These are phyloP conservation scores for Zosterops pallidus DNA, from an alignment of 2,113 vertebrate genomes.

Conservation along the genomic window DNA sequence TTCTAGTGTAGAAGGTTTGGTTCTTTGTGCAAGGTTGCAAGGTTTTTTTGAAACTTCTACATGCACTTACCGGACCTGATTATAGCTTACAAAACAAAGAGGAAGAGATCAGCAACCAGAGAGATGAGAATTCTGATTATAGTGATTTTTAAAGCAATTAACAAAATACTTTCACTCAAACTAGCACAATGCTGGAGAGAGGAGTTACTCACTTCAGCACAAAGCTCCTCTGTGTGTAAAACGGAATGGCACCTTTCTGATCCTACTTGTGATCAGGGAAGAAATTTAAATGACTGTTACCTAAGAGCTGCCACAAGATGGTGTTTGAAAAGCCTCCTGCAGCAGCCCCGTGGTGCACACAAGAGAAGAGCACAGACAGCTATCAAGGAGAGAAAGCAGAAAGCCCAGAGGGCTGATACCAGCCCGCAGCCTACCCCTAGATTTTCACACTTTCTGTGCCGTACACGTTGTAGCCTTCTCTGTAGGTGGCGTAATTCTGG, in stretches of 20 bases:
- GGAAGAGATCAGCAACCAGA: not conserved
- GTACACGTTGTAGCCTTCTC: slow-evolving; percentile 99
- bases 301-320: not conserved
- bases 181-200: not conserved
- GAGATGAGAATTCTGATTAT: not conserved
- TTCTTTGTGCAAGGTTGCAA: not conserved
- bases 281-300: not conserved
- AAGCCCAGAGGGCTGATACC: slow-evolving; percentile 6
- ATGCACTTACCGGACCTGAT: slow-evolving; percentile 45
- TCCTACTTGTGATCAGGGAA: not conserved
- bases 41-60: not conserved
- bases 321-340: not conserved
- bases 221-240: not conserved
- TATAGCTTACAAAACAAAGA: not conserved
- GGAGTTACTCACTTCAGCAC: not conserved
- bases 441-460: slow-evolving; percentile 99
- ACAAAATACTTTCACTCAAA: not conserved
- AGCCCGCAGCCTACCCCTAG: slow-evolving; percentile 87
- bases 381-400: not conserved
- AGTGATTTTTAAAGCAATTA: not conserved
- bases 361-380: not conserved
- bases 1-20: not conserved
- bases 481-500: slow-evolving; percentile 99
- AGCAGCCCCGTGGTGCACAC: not conserved
- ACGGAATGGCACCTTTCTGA: not conserved